phyloP scores from a whole-genome alignment of 1,140 invertebrate species.

The Papilio polytes region DNA sequence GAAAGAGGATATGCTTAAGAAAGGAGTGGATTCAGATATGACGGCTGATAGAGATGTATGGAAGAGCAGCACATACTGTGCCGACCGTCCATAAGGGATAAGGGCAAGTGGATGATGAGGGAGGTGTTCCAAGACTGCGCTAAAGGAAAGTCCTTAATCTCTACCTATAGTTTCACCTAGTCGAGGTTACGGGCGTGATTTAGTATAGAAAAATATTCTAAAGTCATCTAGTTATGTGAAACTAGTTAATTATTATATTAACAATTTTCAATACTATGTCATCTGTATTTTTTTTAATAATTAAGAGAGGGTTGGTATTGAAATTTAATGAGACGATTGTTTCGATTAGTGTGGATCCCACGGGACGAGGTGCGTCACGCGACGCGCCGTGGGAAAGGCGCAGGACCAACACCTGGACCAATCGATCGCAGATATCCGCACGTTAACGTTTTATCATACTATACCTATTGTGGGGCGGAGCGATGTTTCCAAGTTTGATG shows the following conservation, averaged over 20 bases:
- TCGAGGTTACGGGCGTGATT: neutral
- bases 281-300: constrained; percentile 6
- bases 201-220: neutral
- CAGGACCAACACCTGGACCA: constrained; percentile 58
- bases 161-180: too few species aligned
- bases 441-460: constrained; percentile 38
- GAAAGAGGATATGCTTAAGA: too few species aligned
- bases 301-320: constrained; percentile 7
- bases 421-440: constrained; percentile 48
- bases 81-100: too few species aligned
- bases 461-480: neutral
- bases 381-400: constrained; percentile 60
- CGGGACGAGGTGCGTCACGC: constrained; percentile 54
- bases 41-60: too few species aligned
- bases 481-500: neutral
- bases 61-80: too few species aligned
- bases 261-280: neutral
- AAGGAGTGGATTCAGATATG: too few species aligned
- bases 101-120: too few species aligned
- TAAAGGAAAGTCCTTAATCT: too few species aligned
- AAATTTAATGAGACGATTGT: constrained; percentile 22
- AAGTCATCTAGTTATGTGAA: too few species aligned
- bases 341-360: constrained; percentile 46
- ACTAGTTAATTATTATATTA: too few species aligned
- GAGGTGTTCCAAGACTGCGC: too few species aligned